These are phyloP conservation scores for Atopsyche davidsoni DNA, from an alignment of 1,140 invertebrate species.

Conservation along the genomic window DNA sequence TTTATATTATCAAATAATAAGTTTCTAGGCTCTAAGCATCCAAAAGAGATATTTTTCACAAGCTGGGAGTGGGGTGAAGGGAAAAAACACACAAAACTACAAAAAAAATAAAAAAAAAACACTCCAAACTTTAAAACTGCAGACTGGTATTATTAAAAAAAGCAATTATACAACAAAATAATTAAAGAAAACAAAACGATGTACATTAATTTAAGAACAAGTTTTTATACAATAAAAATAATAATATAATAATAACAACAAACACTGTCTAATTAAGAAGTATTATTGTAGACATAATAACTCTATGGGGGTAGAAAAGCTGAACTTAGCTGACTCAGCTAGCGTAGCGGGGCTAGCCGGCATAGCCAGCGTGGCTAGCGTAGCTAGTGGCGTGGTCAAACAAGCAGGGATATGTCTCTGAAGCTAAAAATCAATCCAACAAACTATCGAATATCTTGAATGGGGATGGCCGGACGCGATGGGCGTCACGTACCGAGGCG, in stretches of 20 bases:
- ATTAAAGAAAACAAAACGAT: conserved; percentile 62
- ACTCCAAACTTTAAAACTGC: conserved; percentile 60
- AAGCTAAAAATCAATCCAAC: too few species aligned
- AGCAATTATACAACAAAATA: conserved; percentile 64
- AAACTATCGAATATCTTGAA: too few species aligned
- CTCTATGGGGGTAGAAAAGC: conserved; percentile 8
- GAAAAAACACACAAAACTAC: conserved; percentile 25
- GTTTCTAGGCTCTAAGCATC: too few species aligned
- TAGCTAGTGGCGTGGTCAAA: too few species aligned
- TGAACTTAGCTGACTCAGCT: too few species aligned
- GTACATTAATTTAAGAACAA: conserved; percentile 65
- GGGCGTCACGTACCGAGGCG: too few species aligned
- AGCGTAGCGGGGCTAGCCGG: too few species aligned
- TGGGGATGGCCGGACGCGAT: too few species aligned
- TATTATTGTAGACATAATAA: conserved; percentile 1
- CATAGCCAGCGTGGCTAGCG: too few species aligned
- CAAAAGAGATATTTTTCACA: too few species aligned
- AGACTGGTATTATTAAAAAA: conserved; percentile 65
- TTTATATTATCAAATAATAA: too few species aligned
- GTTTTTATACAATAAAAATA: conserved; percentile 60
- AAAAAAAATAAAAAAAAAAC: conserved; percentile 46
- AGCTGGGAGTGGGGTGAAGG: conserved; percentile 9
- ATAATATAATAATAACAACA: conserved; percentile 61
- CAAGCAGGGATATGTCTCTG: too few species aligned
- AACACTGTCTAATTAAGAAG: conserved; percentile 47